A percentile compares a stretch with the other conserved stretches of the same genome.
Conservation (phyloP, 2,113 vertebrate species). For the Gallinago paraguaiae region DNA sequence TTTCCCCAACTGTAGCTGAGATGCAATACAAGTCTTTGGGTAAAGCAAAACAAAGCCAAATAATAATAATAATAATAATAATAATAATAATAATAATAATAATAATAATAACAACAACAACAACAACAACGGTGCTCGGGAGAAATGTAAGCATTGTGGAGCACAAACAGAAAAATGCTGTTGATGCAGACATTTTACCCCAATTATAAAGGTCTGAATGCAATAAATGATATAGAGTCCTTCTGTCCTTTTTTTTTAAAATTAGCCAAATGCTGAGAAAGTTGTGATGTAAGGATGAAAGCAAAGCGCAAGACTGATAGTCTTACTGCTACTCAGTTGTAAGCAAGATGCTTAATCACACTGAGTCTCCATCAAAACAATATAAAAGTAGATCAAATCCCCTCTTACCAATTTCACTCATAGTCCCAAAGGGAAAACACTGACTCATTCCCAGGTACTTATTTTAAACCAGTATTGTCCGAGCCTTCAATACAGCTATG, state of each 20-base stretch:
- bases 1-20: not conserved
- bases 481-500: not conserved
- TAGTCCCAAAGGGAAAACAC: not conserved
- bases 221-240: not conserved
- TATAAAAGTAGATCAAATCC: not conserved
- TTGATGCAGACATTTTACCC: not conserved
- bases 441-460: not conserved
- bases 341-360: not conserved
- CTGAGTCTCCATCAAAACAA: not conserved
- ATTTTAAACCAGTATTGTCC: not conserved
- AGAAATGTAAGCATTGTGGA: not conserved
- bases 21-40: not conserved
- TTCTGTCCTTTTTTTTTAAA: not conserved
- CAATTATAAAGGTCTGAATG: not conserved
- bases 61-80: too few relatives aligned
- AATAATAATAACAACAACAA: too few relatives aligned
- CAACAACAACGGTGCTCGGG: not conserved
- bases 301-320: not conserved
- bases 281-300: not conserved
- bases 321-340: not conserved
- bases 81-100: too few relatives aligned
- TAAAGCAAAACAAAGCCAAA: not conserved
- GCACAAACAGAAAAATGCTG: not conserved
- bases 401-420: not conserved
- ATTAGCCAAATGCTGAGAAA: not conserved